These are phyloP conservation scores for Dasypus novemcinctus DNA, from an alignment of 2,113 vertebrate genomes.

Conservation along the genomic window DNA sequence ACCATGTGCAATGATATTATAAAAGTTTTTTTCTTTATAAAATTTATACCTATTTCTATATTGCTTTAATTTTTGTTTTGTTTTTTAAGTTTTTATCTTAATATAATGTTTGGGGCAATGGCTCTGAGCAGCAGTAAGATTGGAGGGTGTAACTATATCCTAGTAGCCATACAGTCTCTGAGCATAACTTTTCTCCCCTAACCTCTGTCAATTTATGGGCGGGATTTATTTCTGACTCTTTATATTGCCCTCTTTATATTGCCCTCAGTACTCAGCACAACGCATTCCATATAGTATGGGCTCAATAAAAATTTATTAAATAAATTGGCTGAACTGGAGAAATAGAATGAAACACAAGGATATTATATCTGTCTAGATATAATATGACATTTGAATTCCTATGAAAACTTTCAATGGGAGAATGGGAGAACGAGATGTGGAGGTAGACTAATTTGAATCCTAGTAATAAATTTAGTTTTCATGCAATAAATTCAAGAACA, in stretches of 20 bases:
- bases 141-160: background rate
- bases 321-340: background rate
- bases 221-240: background rate
- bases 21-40: background rate
- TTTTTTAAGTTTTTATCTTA: background rate
- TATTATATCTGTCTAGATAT: background rate
- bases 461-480: too few species aligned
- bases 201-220: background rate
- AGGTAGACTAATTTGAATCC: background rate
- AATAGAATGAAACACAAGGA: background rate
- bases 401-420: background rate
- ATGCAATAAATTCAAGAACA: too few species aligned
- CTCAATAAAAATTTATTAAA: background rate
- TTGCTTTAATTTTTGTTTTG: background rate
- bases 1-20: background rate
- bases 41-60: background rate
- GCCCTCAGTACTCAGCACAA: background rate
- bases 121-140: background rate
- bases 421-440: background rate
- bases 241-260: background rate
- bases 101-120: background rate
- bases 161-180: background rate
- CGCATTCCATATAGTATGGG: background rate
- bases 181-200: background rate
- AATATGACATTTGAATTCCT: background rate